These are phyloP conservation scores for Diarsia dahlii DNA, from an alignment of 2,888 invertebrate genomes.

Conservation along the genomic window DNA sequence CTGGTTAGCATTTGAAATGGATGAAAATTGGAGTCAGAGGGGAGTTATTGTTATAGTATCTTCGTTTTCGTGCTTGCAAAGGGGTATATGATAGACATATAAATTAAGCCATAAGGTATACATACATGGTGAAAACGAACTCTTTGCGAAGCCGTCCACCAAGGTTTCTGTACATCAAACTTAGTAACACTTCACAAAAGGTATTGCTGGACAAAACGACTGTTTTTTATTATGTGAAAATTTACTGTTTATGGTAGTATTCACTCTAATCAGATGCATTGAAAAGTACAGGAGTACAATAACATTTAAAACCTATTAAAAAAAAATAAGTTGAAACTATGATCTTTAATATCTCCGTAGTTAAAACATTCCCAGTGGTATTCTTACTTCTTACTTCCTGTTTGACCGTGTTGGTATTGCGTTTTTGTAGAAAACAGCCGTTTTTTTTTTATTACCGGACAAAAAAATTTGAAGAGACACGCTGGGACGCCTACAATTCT, in stretches of 20 bases:
- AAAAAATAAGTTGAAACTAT: too few species aligned
- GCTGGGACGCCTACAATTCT: background rate
- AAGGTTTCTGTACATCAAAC: too few species aligned
- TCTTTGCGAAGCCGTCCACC: too few species aligned
- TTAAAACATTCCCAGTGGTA: too few species aligned
- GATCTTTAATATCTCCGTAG: too few species aligned
- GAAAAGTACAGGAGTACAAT: too few species aligned
- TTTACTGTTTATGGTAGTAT: too few species aligned
- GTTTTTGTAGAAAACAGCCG: background rate
- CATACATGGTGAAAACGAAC: background rate
- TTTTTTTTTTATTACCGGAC: background rate
- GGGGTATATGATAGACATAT: background rate
- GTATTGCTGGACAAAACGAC: too few species aligned
- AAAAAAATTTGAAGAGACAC: background rate
- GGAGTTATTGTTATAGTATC: background rate
- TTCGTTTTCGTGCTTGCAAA: background rate
- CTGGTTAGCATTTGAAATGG: slow-evolving; percentile 5
- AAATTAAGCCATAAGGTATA: background rate
- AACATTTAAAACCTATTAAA: too few species aligned
- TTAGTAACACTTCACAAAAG: too few species aligned
- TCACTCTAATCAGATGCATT: too few species aligned
- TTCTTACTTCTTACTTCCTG: background rate
- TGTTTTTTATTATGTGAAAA: too few species aligned
- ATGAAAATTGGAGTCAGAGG: slow-evolving; percentile 13
- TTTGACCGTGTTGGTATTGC: background rate